Conservation (phyloP, 2,888 invertebrate species). For the Pandemis cinnamomeana region DNA sequence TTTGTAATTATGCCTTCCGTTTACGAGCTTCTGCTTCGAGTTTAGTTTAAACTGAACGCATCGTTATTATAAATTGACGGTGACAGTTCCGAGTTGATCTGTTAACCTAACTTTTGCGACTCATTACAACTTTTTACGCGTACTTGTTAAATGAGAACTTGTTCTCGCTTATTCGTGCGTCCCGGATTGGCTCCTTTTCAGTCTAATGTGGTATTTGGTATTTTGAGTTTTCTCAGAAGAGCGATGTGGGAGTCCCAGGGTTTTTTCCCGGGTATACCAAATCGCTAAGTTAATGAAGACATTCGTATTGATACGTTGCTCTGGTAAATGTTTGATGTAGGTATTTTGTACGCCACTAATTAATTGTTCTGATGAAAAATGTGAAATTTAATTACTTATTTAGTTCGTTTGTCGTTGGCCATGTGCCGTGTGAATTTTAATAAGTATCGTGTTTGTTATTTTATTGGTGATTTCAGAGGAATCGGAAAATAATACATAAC, state of each 20-base stretch:
- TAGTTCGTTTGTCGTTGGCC: neutral
- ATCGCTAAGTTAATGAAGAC: conserved; percentile 72
- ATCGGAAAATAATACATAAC: neutral
- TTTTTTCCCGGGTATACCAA: conserved; percentile 62
- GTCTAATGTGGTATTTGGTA: conserved; percentile 72
- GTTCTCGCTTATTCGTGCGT: conserved; percentile 52
- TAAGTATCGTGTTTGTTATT: neutral
- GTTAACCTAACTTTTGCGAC: conserved; percentile 41
- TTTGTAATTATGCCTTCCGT: neutral
- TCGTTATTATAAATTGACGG: neutral
- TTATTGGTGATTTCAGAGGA: neutral
- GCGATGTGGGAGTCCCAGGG: conserved; percentile 73
- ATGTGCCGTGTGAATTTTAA: neutral
- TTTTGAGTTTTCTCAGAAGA: conserved; percentile 77
- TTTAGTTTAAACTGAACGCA: neutral
- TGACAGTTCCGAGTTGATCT: conserved; percentile 33
- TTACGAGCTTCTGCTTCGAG: neutral
- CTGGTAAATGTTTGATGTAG: conserved; percentile 59
- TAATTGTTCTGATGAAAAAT: conserved; percentile 29
- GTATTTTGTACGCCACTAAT: conserved; percentile 45
- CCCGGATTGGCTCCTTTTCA: conserved; percentile 59
- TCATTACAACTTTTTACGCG: conserved; percentile 39
- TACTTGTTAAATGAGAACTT: conserved; percentile 52
- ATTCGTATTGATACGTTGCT: conserved; percentile 70
- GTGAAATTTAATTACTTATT: conserved; percentile 6